Percentiles rank a stretch among this genome's conserved stretches.
phyloP scores from a whole-genome alignment of 2,113 vertebrate species.

The Lophius piscatorius region DNA sequence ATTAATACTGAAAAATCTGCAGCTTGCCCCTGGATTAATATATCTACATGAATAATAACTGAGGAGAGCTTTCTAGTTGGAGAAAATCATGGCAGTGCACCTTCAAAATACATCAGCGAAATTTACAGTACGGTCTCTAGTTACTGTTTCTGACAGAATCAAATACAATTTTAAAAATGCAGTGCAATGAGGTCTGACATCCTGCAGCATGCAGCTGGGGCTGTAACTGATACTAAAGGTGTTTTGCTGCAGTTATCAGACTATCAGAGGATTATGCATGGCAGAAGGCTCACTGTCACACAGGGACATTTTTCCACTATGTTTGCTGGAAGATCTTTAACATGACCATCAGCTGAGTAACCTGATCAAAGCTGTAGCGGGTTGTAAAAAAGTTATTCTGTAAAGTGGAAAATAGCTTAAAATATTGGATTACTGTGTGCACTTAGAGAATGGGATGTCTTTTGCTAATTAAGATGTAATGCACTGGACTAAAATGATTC shows the following conservation, averaged over 20 bases:
- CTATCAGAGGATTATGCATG: conserved; percentile 28
- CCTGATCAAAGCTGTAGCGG: no score
- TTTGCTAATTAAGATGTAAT: no score
- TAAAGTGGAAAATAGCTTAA: neutral
- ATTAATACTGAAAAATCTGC: conserved; percentile 14
- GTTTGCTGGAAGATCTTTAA: conserved; percentile 32
- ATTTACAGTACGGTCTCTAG: neutral
- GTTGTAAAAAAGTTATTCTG: no score
- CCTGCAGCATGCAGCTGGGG: conserved; percentile 44
- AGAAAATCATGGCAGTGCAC: conserved; percentile 3
- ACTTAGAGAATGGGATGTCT: no score
- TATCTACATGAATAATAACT: conserved; percentile 40
- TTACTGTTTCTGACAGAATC: conserved; percentile 13
- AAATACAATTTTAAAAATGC: conserved; percentile 39
- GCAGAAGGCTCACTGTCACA: conserved; percentile 14
- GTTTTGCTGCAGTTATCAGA: conserved; percentile 43
- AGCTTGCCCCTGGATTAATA: conserved; percentile 29
- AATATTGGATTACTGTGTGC: conserved; percentile 6
- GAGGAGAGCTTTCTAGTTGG: neutral
- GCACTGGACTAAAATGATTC: conserved; percentile 5
- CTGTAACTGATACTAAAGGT: conserved; percentile 36
- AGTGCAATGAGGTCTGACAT: conserved; percentile 36
- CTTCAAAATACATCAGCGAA: conserved; percentile 16
- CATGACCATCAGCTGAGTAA: no score
- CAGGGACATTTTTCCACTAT: no score